Evolutionary conservation across 2,113 vertebrate genomes (phyloP), one percentile per base, ranked within the genome.

Genomic region (Phoenicopterus ruber): DNA sequence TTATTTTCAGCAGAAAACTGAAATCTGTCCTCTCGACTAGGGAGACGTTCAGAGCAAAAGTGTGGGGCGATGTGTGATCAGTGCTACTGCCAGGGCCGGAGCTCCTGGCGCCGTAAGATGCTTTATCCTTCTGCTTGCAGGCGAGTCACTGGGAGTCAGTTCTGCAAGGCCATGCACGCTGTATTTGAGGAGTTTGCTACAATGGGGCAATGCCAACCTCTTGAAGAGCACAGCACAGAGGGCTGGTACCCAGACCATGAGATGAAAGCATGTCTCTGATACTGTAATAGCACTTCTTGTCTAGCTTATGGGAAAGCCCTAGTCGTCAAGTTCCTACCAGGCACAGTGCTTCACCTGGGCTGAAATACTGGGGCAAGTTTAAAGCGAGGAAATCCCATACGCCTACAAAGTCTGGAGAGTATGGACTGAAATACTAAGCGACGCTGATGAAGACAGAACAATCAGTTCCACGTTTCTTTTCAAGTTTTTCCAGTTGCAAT

Each of bases 401-500:
- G 74, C 65, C 93, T 91, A 47, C 86, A 22, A 50, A 82, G 74
- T 92, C 91, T 92, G 78, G 85, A 66, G 59, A 52, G 72, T 24
- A 52, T 62, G 92, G 79, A 57, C 69, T 78, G 85, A 87, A 82
- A 86, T 70, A 81, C 73, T 87, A 49, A 38, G 80, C 0, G 6
- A 88, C 0, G 7, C 44, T 44, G 87, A 95, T 91, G 94, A 88
- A 91, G 96, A 95, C 63, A 22, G 93, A 82, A 90, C 70, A 73
- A 88, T 83, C 93, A 93, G 83, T 95, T 93, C 54, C 63, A 83
- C 58, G 79, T 89, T 96, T 97, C 95, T 96, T 82, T 97, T 98
- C 97, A 98, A 98, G 97, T 97, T 98, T 96, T 97, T 97, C 96
- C 97, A 97, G 97, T 97, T 94, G 96, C 97, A 96, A 95, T 57